Percentiles rank a stretch among this genome's conserved stretches.
These are phyloP conservation scores for Sebastes hubbsi DNA, from an alignment of 2,797 vertebrate species.

Conservation along the genomic window DNA sequence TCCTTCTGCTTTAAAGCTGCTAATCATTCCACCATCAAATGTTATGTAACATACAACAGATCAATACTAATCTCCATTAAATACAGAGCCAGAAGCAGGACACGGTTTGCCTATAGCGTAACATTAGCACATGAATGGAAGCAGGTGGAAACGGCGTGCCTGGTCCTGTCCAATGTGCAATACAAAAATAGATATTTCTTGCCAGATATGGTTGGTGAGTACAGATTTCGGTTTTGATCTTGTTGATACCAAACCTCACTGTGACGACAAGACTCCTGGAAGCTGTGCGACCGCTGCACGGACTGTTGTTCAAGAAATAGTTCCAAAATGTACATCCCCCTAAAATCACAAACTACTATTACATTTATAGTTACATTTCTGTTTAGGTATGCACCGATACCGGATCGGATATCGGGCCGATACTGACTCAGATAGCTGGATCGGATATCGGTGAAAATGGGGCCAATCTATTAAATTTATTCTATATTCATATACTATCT, in stretches of 20 bases:
- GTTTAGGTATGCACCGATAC: too few relatives aligned
- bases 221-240: neutral
- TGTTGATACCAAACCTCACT: neutral
- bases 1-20: neutral
- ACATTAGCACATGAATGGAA: neutral
- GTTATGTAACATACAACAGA: neutral
- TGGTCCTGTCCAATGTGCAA: too few relatives aligned
- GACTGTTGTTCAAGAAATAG: neutral
- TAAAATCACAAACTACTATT: too few relatives aligned
- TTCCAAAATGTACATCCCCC: neutral
- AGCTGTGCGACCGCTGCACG: neutral
- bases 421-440: too few relatives aligned
- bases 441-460: too few relatives aligned
- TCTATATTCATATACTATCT: too few relatives aligned
- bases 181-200: neutral
- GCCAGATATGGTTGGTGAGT: neutral
- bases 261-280: neutral
- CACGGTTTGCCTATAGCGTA: neutral
- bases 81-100: neutral
- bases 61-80: neutral
- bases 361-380: too few relatives aligned
- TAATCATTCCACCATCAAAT: neutral
- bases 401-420: too few relatives aligned
- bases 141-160: neutral
- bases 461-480: too few relatives aligned